Percentiles rank a stretch among this genome's conserved stretches.
These are phyloP conservation scores for Luperina testacea DNA, from an alignment of 2,888 invertebrate genomes.

Conservation along the genomic window DNA sequence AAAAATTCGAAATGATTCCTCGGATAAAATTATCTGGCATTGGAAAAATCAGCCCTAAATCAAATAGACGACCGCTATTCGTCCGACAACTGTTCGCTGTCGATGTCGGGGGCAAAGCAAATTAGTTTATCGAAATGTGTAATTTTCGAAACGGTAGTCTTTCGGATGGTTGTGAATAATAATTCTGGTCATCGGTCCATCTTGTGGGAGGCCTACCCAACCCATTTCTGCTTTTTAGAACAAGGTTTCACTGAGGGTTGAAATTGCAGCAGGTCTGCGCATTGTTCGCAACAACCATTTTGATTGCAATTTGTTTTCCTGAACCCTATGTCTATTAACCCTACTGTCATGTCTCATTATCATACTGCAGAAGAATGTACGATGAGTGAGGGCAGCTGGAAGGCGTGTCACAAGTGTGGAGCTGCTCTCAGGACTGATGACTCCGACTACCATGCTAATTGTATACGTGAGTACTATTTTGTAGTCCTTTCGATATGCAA, in stretches of 20 bases:
- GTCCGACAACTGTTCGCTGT: too few relatives aligned
- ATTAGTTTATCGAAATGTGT: too few relatives aligned
- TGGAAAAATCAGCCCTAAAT: too few relatives aligned
- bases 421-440: slow-evolving; percentile 84
- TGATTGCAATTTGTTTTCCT: neutral
- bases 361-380: slow-evolving; percentile 83
- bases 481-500: neutral
- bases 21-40: too few relatives aligned
- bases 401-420: slow-evolving; percentile 83
- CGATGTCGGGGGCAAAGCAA: too few relatives aligned
- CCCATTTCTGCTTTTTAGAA: neutral
- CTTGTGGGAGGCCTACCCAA: neutral
- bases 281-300: neutral
- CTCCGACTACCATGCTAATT: slow-evolving; percentile 83
- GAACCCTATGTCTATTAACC: neutral
- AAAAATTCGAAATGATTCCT: too few relatives aligned
- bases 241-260: too few relatives aligned
- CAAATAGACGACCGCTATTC: too few relatives aligned
- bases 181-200: neutral
- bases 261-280: too few relatives aligned
- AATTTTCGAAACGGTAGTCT: too few relatives aligned
- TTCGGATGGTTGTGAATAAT: too few relatives aligned
- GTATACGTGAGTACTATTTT: slow-evolving; percentile 81
- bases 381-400: slow-evolving; percentile 85
- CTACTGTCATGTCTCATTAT: neutral